Evolutionary conservation across 2,888 invertebrate genomes (phyloP), one percentile per base, ranked within the genome.

Genomic region (Lasioglossum marginatum): DNA sequence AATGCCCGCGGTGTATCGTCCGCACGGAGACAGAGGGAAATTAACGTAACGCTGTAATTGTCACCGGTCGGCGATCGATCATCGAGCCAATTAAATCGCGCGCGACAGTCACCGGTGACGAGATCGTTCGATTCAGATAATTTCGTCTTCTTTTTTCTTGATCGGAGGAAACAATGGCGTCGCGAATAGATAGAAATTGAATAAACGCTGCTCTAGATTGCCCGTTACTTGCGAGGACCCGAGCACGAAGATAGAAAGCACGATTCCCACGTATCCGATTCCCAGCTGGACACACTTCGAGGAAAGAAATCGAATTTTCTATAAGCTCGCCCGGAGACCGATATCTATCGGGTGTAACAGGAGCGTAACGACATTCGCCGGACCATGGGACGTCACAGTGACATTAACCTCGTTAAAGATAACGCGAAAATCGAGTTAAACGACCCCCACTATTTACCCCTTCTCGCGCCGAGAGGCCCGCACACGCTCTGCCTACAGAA

Each of bases 341-440:
- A 72, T 84, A 74, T 76, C 82, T 78, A 78, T 81, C 85, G 82
- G 72, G 79, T 88, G 74, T 86, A 91, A 88, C 82, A 74, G 76
- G 45, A 75, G 77, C 75, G 82, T 86, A 89, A 89, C 87, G 84
- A 83, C 79, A 87, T 89, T 90, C 85, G 68, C 77, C 63, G 87
- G 78, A 85, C 87, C 86, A 91, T 91, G 87, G 92, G 74, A 85
- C 88, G 87, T 90, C 88, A 87, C 79, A 80, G 87, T 73, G 83
- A 91, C 83, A 89, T 88, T 92, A 92, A 92, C 87, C 78, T 89
- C 81, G 84, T 92, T 90, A 92, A 87, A 72, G 89, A 88, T 89
- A 92, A 91, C 89, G 84, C 76, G 89, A 82, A 89, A 92, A 92
- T 86, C 88, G 91, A 91, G 89, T 92, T 91, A 90, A 82, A 83